phyloP scores from a whole-genome alignment of 92 coral and sea anemone genomes.

The Chrysogorgia sp. region DNA sequence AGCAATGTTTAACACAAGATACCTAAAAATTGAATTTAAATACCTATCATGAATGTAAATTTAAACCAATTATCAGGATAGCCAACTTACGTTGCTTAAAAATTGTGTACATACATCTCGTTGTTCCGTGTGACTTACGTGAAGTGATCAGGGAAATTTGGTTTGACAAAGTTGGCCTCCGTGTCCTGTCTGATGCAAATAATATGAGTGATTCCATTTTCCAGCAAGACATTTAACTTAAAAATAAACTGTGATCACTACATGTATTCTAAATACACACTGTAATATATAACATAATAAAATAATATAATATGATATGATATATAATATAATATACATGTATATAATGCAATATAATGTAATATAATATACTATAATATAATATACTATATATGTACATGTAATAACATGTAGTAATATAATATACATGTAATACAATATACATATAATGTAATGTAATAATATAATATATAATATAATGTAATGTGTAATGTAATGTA shows the following conservation, averaged over 20 bases:
- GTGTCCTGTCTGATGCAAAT: conserved; percentile 89
- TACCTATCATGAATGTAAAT: neutral
- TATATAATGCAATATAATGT: neutral
- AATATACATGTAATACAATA: too few species aligned
- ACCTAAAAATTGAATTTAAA: conserved; percentile 51
- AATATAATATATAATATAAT: too few species aligned
- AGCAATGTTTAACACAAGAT: conserved; percentile 90
- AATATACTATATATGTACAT: too few species aligned
- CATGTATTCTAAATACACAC: neutral
- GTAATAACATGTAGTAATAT: too few species aligned
- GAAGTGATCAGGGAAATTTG: conserved; percentile 88
- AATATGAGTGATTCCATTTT: conserved; percentile 84
- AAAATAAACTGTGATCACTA: conserved; percentile 1
- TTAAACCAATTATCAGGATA: neutral
- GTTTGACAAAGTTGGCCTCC: conserved; percentile 95
- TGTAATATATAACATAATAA: too few species aligned
- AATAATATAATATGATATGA: too few species aligned
- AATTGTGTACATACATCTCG: too few species aligned
- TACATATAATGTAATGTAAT: too few species aligned
- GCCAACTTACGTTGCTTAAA: too few species aligned
- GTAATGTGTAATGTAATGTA: too few species aligned
- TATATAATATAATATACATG: neutral
- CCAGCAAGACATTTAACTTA: conserved; percentile 71
- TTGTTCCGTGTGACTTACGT: conserved; percentile 58
- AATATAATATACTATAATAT: too few species aligned